Conservation (phyloP, 2,888 invertebrate genomes). For the Physocephala rufipes region DNA sequence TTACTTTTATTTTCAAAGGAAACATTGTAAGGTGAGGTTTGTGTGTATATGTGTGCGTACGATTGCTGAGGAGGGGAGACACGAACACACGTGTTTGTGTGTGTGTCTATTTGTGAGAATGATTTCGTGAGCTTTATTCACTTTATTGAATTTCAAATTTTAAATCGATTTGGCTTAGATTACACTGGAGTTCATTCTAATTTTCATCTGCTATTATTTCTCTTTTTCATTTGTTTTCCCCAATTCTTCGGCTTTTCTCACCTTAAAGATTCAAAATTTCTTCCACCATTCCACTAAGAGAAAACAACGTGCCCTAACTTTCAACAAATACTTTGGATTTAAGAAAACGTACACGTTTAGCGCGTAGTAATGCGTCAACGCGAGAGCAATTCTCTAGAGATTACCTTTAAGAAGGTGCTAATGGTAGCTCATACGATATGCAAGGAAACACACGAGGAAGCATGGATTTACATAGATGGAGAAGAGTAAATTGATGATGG, state of each 20-base stretch:
- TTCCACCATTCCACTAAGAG: background rate
- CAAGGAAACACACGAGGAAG: no score
- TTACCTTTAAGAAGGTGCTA: constrained; percentile 26
- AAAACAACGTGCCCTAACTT: background rate
- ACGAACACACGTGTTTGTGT: background rate
- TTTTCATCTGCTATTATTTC: constrained; percentile 32
- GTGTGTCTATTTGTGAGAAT: background rate
- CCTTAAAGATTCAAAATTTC: background rate
- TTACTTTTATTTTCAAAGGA: no score
- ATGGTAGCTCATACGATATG: background rate
- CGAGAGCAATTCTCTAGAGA: background rate
- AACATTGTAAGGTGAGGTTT: no score
- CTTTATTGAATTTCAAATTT: constrained; percentile 57
- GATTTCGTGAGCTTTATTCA: constrained; percentile 38
- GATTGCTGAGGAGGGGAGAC: background rate
- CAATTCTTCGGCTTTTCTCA: background rate
- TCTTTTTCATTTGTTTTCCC: constrained; percentile 34
- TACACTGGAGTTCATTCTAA: constrained; percentile 21
- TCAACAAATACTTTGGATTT: constrained; percentile 19
- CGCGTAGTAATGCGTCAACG: background rate
- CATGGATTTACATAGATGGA: no score
- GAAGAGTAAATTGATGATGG: no score
- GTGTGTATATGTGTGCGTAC: background rate
- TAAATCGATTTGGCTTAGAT: constrained; percentile 49
- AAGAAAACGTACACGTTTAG: no score